Evolutionary conservation across 2,888 invertebrate species (phyloP).

Genomic region (Melikaiella ostensackeni): DNA sequence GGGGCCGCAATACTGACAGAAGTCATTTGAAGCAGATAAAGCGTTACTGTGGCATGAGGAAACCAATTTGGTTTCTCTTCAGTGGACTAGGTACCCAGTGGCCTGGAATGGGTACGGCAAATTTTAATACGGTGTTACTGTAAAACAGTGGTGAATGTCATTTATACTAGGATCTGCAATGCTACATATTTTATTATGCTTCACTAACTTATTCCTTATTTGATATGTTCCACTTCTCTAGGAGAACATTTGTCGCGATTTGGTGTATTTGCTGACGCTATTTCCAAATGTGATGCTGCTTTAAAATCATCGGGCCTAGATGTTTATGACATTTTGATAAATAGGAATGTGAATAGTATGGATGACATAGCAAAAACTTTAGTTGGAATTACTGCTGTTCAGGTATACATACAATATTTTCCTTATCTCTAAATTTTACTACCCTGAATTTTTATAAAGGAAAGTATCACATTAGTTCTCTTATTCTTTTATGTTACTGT

Average conservation of each 20-base stretch:
- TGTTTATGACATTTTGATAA: conserved; percentile 81
- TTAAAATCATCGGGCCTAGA: conserved; percentile 83
- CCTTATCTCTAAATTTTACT: too few species aligned
- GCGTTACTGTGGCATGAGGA: background rate
- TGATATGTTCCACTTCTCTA: conserved; percentile 63
- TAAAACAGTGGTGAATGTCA: too few species aligned
- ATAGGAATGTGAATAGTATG: conserved; percentile 79
- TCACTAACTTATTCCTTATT: conserved; percentile 80
- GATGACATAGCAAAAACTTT: conserved; percentile 85
- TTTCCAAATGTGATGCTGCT: conserved; percentile 81
- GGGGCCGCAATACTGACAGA: background rate
- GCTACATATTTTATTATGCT: background rate
- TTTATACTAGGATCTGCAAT: too few species aligned
- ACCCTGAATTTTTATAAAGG: too few species aligned
- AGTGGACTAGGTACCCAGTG: conserved; percentile 87
- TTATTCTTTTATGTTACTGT: too few species aligned
- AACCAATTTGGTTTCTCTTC: conserved; percentile 82
- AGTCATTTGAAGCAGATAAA: background rate
- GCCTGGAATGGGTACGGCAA: conserved; percentile 82
- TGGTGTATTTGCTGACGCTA: conserved; percentile 80
- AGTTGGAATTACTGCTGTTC: conserved; percentile 87
- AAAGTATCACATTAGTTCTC: too few species aligned
- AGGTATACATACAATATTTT: conserved; percentile 71
- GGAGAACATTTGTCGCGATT: conserved; percentile 79
- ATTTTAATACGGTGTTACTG: too few species aligned